These are phyloP conservation scores for Parascotia fuliginaria DNA, from an alignment of 2,888 invertebrate genomes.

Conservation along the genomic window DNA sequence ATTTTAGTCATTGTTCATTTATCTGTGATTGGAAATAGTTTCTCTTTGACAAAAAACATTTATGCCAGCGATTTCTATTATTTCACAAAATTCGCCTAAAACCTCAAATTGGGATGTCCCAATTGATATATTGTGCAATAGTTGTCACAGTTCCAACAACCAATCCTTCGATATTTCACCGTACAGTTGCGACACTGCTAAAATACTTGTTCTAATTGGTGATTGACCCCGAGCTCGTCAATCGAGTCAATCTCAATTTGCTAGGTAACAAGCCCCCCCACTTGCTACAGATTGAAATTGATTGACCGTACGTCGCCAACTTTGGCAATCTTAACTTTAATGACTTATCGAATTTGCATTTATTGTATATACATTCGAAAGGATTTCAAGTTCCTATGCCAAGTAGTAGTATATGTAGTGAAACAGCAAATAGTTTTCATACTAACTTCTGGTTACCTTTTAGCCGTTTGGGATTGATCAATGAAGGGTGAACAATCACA, in stretches of 20 bases:
- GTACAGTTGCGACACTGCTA: slow-evolving; percentile 38
- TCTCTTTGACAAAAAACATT: too few relatives aligned
- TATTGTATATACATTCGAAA: slow-evolving; percentile 12
- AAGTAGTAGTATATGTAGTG: slow-evolving; percentile 14
- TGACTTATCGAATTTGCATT: slow-evolving; percentile 37
- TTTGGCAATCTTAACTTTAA: slow-evolving; percentile 23
- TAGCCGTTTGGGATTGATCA: background rate
- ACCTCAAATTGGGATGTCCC: too few relatives aligned
- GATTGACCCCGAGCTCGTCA: slow-evolving; percentile 62
- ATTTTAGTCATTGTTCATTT: too few relatives aligned
- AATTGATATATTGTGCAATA: slow-evolving; percentile 9
- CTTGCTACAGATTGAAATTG: slow-evolving; percentile 59
- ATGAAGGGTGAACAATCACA: too few relatives aligned
- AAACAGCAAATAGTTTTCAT: background rate
- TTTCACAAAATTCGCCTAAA: slow-evolving; percentile 6
- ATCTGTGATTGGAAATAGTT: too few relatives aligned
- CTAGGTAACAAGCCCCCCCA: slow-evolving; percentile 51
- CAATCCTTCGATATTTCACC: slow-evolving; percentile 9
- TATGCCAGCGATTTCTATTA: too few relatives aligned
- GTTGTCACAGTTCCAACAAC: slow-evolving; percentile 30
- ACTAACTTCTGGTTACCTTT: background rate
- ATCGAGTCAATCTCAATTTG: slow-evolving; percentile 68
- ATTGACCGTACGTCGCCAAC: slow-evolving; percentile 47
- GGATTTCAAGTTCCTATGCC: slow-evolving; percentile 11
- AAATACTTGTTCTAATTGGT: slow-evolving; percentile 61